Percentiles rank a stretch among this genome's conserved stretches.
These are phyloP conservation scores for Conomelus anceps DNA, from an alignment of 2,888 invertebrate genomes.

Conservation along the genomic window DNA sequence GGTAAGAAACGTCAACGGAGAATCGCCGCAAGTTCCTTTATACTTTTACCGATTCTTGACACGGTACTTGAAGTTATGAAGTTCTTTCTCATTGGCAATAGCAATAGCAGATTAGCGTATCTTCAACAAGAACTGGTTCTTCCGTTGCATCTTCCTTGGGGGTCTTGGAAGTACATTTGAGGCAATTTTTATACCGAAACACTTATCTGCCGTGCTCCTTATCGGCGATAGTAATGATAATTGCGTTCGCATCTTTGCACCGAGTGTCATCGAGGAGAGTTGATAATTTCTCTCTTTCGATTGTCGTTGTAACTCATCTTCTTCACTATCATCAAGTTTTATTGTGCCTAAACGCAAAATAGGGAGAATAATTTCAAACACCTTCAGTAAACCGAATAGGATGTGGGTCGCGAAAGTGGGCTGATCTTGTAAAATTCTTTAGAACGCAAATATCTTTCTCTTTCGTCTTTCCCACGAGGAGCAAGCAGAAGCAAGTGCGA, in stretches of 20 bases:
- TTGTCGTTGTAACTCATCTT: background rate
- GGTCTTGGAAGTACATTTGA: background rate
- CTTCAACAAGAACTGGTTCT: background rate
- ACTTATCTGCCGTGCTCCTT: background rate
- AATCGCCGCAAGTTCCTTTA: background rate
- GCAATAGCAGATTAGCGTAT: background rate
- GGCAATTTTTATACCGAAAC: background rate
- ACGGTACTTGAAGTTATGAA: background rate
- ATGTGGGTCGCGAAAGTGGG: background rate
- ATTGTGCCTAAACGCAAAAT: background rate
- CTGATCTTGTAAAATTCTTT: background rate
- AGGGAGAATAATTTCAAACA: background rate
- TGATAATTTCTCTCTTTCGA: background rate
- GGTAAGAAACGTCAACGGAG: background rate
- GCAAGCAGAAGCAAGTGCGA: background rate
- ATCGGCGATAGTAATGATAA: background rate
- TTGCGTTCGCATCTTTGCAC: background rate
- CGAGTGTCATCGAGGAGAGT: background rate
- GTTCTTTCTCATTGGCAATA: background rate
- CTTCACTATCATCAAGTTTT: background rate
- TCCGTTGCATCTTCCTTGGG: background rate
- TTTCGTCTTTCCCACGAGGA: background rate
- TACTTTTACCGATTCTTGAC: background rate
- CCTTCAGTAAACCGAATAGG: background rate
- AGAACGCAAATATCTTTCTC: background rate